Percentiles rank a stretch among this genome's conserved stretches.
Conservation (phyloP, 2,888 invertebrate species). For the Heliconius erato region DNA sequence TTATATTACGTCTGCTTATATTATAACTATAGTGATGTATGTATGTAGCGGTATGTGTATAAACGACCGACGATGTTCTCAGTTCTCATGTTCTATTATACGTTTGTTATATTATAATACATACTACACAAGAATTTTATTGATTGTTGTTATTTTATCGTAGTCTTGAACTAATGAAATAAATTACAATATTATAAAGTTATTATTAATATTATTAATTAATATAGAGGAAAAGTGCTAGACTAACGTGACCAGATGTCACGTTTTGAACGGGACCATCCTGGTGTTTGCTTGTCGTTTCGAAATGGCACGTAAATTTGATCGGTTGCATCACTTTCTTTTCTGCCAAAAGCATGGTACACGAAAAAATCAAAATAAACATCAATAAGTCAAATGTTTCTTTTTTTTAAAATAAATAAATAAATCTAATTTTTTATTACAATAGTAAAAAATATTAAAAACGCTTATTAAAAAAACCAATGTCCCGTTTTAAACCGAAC, state of each 20-base stretch:
- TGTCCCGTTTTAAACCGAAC: too few species aligned
- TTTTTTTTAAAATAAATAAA: too few species aligned
- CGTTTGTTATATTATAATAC: slow-evolving; percentile 50
- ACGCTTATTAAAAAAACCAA: too few species aligned
- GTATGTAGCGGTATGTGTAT: slow-evolving; percentile 52
- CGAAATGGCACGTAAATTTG: too few species aligned
- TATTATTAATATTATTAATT: slow-evolving; percentile 13
- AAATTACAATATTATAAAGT: neutral
- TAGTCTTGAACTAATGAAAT: slow-evolving; percentile 1
- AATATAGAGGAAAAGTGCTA: neutral
- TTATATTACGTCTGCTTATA: slow-evolving; percentile 50
- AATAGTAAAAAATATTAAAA: too few species aligned
- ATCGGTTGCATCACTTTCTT: too few species aligned
- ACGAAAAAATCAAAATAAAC: too few species aligned
- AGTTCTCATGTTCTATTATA: slow-evolving; percentile 50
- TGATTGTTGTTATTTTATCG: slow-evolving; percentile 47
- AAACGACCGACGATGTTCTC: slow-evolving; percentile 56
- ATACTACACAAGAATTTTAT: slow-evolving; percentile 54
- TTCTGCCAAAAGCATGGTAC: too few species aligned
- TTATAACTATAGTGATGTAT: slow-evolving; percentile 38
- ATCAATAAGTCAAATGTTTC: too few species aligned
- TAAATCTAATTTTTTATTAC: too few species aligned
- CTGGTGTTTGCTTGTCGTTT: too few species aligned
- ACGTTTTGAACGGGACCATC: too few species aligned
- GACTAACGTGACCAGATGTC: neutral